Evolutionary conservation across 2,113 vertebrate genomes (phyloP).

Genomic region (Megaceryle maxima): DNA sequence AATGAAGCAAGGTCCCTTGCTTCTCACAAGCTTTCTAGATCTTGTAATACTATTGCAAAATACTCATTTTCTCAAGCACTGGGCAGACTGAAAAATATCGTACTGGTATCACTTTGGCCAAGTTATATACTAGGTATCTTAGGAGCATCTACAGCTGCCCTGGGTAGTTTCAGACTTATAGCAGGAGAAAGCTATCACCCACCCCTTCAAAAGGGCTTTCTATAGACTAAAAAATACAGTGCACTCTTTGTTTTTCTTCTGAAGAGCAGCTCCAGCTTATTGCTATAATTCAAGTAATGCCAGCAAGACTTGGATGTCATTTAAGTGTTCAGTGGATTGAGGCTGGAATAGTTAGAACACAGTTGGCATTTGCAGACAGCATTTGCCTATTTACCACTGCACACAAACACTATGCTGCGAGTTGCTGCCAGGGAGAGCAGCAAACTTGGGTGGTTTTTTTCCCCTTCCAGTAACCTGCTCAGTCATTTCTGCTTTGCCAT

Average conservation of each 20-base stretch:
- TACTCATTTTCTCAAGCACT: neutral
- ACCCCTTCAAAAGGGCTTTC: rapidly evolving
- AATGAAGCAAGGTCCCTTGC: neutral
- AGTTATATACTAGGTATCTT: neutral
- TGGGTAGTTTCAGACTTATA: neutral
- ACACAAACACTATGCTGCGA: rapidly evolving
- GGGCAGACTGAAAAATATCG: neutral
- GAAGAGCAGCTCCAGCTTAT: neutral
- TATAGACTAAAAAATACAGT: neutral
- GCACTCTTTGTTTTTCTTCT: neutral
- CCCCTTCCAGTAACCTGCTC: neutral
- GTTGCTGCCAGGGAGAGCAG: neutral
- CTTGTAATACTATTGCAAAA: neutral
- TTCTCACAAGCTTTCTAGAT: neutral
- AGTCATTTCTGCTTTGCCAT: neutral
- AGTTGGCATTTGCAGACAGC: neutral
- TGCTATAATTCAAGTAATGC: neutral
- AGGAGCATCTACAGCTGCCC: neutral
- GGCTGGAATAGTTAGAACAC: neutral
- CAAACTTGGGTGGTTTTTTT: neutral
- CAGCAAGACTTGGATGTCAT: rapidly evolving
- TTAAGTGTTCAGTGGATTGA: rapidly evolving
- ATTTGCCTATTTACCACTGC: no score
- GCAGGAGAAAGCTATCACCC: neutral
- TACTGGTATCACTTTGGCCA: neutral